Evolutionary conservation across 2,888 invertebrate genomes (phyloP).

Genomic region (Aleiodes leptofemur): DNA sequence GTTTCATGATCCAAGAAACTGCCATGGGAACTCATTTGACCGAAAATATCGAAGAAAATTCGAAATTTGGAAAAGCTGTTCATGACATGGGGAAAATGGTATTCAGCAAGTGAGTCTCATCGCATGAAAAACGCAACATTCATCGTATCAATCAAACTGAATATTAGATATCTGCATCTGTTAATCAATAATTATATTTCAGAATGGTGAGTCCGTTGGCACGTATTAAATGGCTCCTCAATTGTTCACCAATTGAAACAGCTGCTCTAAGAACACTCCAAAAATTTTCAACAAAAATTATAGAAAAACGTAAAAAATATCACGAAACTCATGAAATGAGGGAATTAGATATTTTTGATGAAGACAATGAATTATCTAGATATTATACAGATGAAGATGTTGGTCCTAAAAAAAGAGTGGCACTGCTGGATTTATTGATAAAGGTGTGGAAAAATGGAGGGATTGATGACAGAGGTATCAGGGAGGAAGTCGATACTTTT

Average conservation of each 20-base stretch:
- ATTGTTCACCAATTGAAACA: too few species aligned
- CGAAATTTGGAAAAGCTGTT: conserved; percentile 80
- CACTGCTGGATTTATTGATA: conserved; percentile 54
- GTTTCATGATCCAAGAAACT: conserved; percentile 75
- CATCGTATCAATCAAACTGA: too few species aligned
- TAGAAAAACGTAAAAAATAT: too few species aligned
- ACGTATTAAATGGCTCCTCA: conserved; percentile 77
- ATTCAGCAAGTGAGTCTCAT: too few species aligned
- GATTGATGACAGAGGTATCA: neutral
- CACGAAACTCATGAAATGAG: conserved; percentile 73
- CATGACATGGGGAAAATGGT: conserved; percentile 71
- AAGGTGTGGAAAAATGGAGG: conserved; percentile 28
- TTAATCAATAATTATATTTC: neutral
- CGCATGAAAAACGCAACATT: too few species aligned
- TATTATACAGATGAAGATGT: conserved; percentile 78
- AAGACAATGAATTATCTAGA: conserved; percentile 70
- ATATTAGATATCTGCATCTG: too few species aligned
- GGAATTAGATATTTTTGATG: conserved; percentile 49
- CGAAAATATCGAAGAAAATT: conserved; percentile 71
- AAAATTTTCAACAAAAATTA: too few species aligned
- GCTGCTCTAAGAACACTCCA: too few species aligned
- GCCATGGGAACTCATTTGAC: conserved; percentile 83
- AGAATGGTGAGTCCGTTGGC: conserved; percentile 77
- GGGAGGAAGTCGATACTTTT: conserved; percentile 58
- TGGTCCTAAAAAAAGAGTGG: conserved; percentile 77